Evolutionary conservation across 2,113 vertebrate species (phyloP).

Genomic region (Rana temporaria): DNA sequence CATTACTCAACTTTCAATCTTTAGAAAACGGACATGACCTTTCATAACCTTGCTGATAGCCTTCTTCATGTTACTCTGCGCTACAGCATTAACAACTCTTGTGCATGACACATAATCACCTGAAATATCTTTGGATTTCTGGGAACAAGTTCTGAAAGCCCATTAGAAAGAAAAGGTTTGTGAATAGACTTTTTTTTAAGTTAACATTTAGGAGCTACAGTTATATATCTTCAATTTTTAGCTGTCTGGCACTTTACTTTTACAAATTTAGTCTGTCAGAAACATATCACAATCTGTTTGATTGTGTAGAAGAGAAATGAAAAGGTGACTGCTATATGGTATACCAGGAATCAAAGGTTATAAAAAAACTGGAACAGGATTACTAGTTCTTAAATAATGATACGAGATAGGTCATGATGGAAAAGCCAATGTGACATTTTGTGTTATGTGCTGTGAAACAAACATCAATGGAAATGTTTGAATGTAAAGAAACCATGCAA

Average conservation of each 20-base stretch:
- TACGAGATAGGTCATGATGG: constrained; percentile 2
- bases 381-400: constrained; percentile 5
- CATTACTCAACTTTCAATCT: constrained; percentile 49
- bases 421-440: constrained; percentile 14
- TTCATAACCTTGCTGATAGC: constrained; percentile 53
- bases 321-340: constrained; percentile 19
- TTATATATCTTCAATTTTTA: constrained; percentile 38
- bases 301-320: constrained; percentile 27
- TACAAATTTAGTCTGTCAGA: constrained; percentile 53
- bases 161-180: constrained; percentile 26
- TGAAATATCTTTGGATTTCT: constrained; percentile 46
- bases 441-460: not conserved
- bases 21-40: constrained; percentile 50
- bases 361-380: constrained; percentile 12
- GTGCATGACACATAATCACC: constrained; percentile 52
- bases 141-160: constrained; percentile 48
- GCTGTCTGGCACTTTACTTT: constrained; percentile 33
- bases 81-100: constrained; percentile 47
- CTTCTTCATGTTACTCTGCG: constrained; percentile 40
- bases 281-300: constrained; percentile 35
- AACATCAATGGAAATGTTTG: not conserved
- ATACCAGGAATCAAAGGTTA: constrained; percentile 24
- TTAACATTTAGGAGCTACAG: constrained; percentile 40
- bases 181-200: constrained; percentile 38
- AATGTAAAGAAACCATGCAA: no score